A percentile compares a stretch with the other conserved stretches of the same genome.
phyloP scores from a whole-genome alignment of 2,113 vertebrate genomes.

The Gymnorhina tibicen region DNA sequence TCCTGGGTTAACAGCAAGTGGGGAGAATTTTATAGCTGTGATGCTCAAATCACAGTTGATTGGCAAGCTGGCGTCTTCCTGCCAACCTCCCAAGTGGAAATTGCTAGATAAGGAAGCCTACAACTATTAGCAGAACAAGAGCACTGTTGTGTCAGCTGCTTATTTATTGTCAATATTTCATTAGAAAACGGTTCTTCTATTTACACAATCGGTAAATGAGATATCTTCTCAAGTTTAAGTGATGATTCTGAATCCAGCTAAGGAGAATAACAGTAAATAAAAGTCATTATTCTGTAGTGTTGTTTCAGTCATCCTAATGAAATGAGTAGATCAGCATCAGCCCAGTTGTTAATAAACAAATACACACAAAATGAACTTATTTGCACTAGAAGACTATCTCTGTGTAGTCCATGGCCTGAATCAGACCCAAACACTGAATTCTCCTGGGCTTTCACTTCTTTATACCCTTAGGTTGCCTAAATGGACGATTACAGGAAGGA shows the following conservation, averaged over 20 bases:
- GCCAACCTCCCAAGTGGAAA: background rate
- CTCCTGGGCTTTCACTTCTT: background rate
- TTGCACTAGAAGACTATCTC: background rate
- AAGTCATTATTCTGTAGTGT: background rate
- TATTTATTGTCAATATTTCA: slow-evolving; percentile 23
- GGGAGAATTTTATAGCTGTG: background rate
- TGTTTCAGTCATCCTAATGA: background rate
- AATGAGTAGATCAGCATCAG: background rate
- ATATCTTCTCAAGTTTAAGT: background rate
- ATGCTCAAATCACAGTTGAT: background rate
- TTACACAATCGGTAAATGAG: background rate
- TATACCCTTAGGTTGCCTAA: background rate
- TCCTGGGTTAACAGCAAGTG: background rate
- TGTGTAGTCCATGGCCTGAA: background rate
- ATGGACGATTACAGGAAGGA: background rate
- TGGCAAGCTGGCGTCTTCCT: background rate
- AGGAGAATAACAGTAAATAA: background rate
- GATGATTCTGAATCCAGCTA: background rate
- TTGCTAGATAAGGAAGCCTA: background rate
- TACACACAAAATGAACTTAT: background rate
- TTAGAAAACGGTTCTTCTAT: slow-evolving; percentile 44
- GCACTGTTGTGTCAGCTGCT: background rate
- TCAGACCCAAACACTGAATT: background rate
- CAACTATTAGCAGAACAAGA: background rate
- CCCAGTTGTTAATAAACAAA: background rate